phyloP scores from a whole-genome alignment of 2,797 vertebrate genomes.

The Lutjanus campechanus region DNA sequence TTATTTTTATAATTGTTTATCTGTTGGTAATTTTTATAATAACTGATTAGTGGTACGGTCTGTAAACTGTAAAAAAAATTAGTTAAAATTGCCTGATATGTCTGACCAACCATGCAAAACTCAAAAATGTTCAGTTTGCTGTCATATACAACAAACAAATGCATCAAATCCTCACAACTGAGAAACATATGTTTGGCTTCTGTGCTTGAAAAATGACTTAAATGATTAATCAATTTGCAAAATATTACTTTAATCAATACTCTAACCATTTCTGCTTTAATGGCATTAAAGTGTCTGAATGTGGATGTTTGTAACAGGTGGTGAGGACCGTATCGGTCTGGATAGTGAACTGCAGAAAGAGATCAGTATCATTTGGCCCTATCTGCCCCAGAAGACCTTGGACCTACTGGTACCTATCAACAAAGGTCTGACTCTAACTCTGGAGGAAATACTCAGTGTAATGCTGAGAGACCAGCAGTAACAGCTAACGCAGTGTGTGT shows the following conservation, averaged over 20 bases:
- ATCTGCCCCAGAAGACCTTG: conserved; percentile 96
- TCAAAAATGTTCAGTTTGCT: background rate
- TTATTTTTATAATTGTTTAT: background rate
- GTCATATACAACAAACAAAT: background rate
- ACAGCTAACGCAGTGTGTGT: conserved; percentile 40
- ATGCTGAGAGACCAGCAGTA: conserved; percentile 19
- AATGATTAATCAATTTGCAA: background rate
- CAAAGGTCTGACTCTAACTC: conserved; percentile 89
- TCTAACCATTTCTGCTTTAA: background rate
- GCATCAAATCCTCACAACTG: background rate
- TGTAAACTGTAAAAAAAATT: background rate
- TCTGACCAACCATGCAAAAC: background rate
- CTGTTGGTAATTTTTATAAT: background rate
- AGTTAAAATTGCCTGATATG: too few species aligned
- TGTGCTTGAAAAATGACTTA: background rate
- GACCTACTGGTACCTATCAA: conserved; percentile 97
- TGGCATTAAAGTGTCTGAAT: conserved; percentile 10
- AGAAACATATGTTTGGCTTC: background rate
- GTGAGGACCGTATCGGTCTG: conserved; percentile 93
- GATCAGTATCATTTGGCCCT: conserved; percentile 97
- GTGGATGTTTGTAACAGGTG: conserved; percentile 84
- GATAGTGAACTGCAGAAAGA: conserved; percentile 96
- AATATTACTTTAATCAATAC: background rate
- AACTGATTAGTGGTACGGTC: background rate
- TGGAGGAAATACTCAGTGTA: background rate